Evolutionary conservation across 2,888 invertebrate species (phyloP).

Genomic region (Drosophila mimetica): DNA sequence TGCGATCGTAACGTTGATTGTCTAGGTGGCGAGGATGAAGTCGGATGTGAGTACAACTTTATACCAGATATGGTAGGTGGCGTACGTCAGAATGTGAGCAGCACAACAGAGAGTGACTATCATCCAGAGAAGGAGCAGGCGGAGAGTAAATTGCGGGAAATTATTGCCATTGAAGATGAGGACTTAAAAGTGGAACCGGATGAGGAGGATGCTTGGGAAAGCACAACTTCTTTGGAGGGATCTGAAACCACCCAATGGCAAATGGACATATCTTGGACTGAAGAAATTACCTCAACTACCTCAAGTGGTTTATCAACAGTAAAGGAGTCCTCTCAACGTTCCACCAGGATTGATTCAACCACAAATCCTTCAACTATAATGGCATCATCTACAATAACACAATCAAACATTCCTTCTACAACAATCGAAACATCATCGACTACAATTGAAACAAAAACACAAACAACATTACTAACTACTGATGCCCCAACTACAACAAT

Average conservation of each 20-base stretch:
- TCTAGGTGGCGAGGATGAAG: constrained; percentile 92
- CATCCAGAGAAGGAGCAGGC: constrained; percentile 58
- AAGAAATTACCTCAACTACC: constrained; percentile 10
- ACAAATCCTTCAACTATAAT: background rate
- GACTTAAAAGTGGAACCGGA: constrained; percentile 38
- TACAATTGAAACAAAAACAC: constrained; percentile 8
- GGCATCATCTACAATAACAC: background rate
- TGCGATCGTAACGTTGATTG: constrained; percentile 92
- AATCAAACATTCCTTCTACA: background rate
- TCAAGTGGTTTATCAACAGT: background rate
- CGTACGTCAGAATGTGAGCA: constrained; percentile 51
- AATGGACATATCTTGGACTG: background rate
- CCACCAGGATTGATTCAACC: background rate
- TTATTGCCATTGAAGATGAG: constrained; percentile 49
- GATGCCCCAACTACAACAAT: constrained; percentile 26
- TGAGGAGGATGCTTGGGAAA: background rate
- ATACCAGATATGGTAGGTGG: constrained; percentile 80
- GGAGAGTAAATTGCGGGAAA: constrained; percentile 43
- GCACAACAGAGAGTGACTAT: constrained; percentile 75
- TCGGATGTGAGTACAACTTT: constrained; percentile 86
- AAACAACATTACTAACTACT: constrained; percentile 38
- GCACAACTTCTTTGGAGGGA: constrained; percentile 10
- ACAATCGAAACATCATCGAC: background rate
- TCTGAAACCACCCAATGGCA: constrained; percentile 1
- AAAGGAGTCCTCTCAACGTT: background rate